phyloP scores from a whole-genome alignment of 2,888 invertebrate species.

The Nemoura dubitans region DNA sequence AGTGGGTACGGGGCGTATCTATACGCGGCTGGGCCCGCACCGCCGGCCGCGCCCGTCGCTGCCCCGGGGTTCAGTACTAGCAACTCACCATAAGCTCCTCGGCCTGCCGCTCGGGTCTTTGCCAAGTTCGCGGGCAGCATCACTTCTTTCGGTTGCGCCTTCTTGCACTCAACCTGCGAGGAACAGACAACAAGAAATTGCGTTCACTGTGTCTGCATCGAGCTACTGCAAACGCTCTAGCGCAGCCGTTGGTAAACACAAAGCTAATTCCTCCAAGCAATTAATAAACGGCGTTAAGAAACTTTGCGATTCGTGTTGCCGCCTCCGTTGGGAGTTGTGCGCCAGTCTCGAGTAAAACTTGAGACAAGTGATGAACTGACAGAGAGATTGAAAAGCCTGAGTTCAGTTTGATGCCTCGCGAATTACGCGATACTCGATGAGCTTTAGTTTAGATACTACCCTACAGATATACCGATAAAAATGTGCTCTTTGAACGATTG shows the following conservation, averaged over 20 bases:
- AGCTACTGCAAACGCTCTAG: not conserved
- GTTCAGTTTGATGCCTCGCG: not conserved
- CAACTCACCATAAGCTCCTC: conserved; percentile 98
- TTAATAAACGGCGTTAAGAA: conserved; percentile 29
- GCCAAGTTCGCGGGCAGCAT: conserved; percentile 98
- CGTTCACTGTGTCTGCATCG: not conserved
- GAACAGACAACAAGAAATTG: conserved; percentile 51
- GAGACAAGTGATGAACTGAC: conserved; percentile 28
- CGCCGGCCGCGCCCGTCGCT: conserved; percentile 53
- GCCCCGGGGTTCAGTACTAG: conserved; percentile 77
- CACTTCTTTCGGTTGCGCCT: conserved; percentile 99
- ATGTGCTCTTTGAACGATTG: not conserved
- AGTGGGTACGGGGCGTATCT: conserved; percentile 72
- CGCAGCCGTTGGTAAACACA: conserved; percentile 34
- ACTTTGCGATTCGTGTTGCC: conserved; percentile 30
- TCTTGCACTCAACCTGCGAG: conserved; percentile 98
- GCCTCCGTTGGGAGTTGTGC: conserved; percentile 23
- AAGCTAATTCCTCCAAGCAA: conserved; percentile 33
- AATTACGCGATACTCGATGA: not conserved
- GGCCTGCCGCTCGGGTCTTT: conserved; percentile 93
- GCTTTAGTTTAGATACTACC: not conserved
- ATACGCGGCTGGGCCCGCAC: conserved; percentile 60
- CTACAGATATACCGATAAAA: not conserved
- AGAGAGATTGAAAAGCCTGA: not conserved
- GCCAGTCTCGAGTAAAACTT: not conserved